Percentiles rank a stretch among this genome's conserved stretches.
Conservation (phyloP, 2,888 invertebrate genomes). For the Philopedon plagiatum region DNA sequence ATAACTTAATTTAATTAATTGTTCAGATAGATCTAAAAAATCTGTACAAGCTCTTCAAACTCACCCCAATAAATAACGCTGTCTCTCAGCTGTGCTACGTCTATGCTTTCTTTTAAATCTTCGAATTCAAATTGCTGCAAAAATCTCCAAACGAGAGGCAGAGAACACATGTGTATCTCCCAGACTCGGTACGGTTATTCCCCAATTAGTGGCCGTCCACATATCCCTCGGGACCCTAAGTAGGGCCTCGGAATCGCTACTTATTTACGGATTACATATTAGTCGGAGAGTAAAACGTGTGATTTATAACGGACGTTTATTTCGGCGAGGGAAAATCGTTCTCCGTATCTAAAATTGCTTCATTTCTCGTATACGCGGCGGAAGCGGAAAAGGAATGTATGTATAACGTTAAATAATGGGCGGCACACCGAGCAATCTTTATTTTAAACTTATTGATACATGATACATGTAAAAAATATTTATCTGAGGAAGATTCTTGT, state of each 20-base stretch:
- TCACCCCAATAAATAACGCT: too few relatives aligned
- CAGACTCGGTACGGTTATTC: constrained; percentile 56
- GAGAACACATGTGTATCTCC: constrained; percentile 47
- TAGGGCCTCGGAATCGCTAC: constrained; percentile 52
- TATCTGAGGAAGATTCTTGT: too few relatives aligned
- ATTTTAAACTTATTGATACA: background rate
- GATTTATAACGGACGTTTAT: constrained; percentile 45
- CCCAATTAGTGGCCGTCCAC: constrained; percentile 56
- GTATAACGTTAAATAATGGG: constrained; percentile 20
- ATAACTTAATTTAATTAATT: too few relatives aligned
- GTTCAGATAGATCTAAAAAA: too few relatives aligned
- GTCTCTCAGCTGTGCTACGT: background rate
- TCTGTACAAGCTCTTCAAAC: too few relatives aligned
- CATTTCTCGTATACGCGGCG: constrained; percentile 28
- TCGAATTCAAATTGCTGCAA: constrained; percentile 7
- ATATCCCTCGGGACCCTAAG: constrained; percentile 43
- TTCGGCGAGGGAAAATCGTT: constrained; percentile 39
- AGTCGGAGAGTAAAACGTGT: constrained; percentile 47
- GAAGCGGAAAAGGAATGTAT: constrained; percentile 24
- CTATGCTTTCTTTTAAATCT: background rate
- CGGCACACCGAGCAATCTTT: background rate
- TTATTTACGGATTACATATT: constrained; percentile 55
- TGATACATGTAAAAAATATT: background rate
- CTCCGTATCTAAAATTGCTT: constrained; percentile 31
- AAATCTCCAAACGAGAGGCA: constrained; percentile 7